Evolutionary conservation across 23 tunicate species (phyloP), one percentile per base, ranked within the genome.

Genomic region (Botrylloides violaceus): DNA sequence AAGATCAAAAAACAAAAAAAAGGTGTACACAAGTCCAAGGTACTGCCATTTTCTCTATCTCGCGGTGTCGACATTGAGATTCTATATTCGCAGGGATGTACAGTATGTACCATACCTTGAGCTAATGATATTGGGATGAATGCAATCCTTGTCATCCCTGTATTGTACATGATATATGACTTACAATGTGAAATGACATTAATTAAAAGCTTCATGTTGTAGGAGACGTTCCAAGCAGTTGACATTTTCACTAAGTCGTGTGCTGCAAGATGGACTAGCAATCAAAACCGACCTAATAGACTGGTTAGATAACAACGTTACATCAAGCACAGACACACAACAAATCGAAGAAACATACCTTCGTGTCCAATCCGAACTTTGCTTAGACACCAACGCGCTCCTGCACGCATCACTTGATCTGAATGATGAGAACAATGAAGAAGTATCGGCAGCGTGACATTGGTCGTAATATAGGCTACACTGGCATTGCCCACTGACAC

Each of bases 191-290:
- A n/a, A n/a, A n/a, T n/a, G n/a, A n/a, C n/a, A n/a, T n/a, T n/a
- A n/a, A n/a, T n/a, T n/a, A n/a, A n/a, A n/a, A n/a, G n/a, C 53
- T 43, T 63, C 35, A 27, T 63, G 26, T 33, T 27, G 36, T 19
- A 31, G 70, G 70, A 60, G 18, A 23, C 36, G 74, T 19, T 37
- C 36, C 56, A 68, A 43, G 57, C 74, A 68, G n/a, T 30, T 68
- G 74, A 43, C 58, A 18, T 68, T 85, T 20, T 55, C 81, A 20
- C 74, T 85, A 2, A 48, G 76, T 9, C 84, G 79, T 56, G 94
- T 79, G 35, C 64, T 85, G 33, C 63, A 79, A 58, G 94, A 85
- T 66, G 94, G 75, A 33, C 25, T 84, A 55, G 66, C 61, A 65
- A 24, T 83, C 1, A 56, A 82, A 38, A 68, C 56, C 19, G 56